Evolutionary conservation across 2,888 invertebrate species (phyloP).

Genomic region (Dicycla oo): DNA sequence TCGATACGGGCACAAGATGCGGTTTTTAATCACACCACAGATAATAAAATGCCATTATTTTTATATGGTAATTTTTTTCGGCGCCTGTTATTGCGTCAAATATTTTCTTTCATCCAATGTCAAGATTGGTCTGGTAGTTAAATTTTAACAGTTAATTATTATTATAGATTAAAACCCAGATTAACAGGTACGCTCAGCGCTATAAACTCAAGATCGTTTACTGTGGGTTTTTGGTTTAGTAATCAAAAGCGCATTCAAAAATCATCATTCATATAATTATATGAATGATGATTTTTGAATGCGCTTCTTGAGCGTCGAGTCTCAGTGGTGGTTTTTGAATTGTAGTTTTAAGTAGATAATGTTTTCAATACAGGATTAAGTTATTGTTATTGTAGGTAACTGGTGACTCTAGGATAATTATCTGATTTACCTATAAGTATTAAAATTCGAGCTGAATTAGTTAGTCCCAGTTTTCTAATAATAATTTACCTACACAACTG

Average conservation of each 20-base stretch:
- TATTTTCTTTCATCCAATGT: constrained; percentile 48
- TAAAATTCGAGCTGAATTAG: neutral
- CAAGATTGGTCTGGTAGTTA: constrained; percentile 38
- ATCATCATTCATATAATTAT: constrained; percentile 53
- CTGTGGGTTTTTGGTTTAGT: constrained; percentile 47
- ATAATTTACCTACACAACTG: neutral
- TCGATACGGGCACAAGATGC: constrained; percentile 4
- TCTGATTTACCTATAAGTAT: neutral
- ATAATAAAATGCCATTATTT: constrained; percentile 39
- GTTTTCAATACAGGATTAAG: neutral
- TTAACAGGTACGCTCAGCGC: constrained; percentile 53
- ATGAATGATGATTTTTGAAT: constrained; percentile 47
- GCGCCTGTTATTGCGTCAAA: constrained; percentile 31
- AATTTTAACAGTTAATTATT: constrained; percentile 61
- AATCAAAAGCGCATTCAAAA: too few species aligned
- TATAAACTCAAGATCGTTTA: constrained; percentile 57
- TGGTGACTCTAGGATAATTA: neutral
- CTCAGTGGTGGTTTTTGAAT: constrained; percentile 41
- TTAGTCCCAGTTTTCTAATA: neutral
- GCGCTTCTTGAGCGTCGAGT: constrained; percentile 29
- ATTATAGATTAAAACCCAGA: constrained; percentile 62
- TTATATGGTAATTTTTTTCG: constrained; percentile 43
- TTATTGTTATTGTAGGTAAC: neutral
- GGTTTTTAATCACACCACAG: constrained; percentile 39
- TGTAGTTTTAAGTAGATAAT: neutral